These are phyloP conservation scores for Belgica antarctica DNA, from an alignment of 2,888 invertebrate species.

Conservation along the genomic window DNA sequence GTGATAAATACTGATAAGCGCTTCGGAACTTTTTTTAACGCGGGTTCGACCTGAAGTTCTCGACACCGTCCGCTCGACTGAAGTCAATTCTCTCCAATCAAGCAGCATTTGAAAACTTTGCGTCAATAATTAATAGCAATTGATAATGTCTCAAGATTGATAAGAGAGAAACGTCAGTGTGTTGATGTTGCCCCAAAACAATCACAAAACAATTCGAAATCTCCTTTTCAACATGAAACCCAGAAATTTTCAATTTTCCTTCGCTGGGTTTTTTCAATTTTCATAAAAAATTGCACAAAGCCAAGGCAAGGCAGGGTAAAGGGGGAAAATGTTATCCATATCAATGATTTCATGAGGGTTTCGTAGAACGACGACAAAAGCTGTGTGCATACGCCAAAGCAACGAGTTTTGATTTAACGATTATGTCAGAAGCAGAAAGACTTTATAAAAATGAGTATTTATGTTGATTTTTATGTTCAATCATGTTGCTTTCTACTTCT, in stretches of 20 bases:
- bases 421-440: constrained; percentile 42
- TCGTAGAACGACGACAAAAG: neutral
- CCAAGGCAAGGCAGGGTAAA: too few species aligned
- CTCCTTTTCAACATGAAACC: too few species aligned
- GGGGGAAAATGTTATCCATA: constrained; percentile 1
- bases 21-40: neutral
- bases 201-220: too few species aligned
- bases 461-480: constrained; percentile 44
- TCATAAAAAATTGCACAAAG: too few species aligned
- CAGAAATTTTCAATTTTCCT: too few species aligned
- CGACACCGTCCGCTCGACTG: constrained; percentile 31
- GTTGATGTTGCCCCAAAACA: too few species aligned
- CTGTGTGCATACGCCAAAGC: neutral
- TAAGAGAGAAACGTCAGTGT: too few species aligned
- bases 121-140: neutral
- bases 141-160: constrained; percentile 24
- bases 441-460: constrained; percentile 43
- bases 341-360: constrained; percentile 33
- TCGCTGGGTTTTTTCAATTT: too few species aligned
- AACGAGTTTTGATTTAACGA: constrained; percentile 44
- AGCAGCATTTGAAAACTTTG: neutral
- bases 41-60: neutral
- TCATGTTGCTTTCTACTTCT: constrained; percentile 18
- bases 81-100: constrained; percentile 22
- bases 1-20: constrained; percentile 14